These are phyloP conservation scores for Dasyprocta punctata DNA, from an alignment of 2,113 vertebrate genomes.

Conservation along the genomic window DNA sequence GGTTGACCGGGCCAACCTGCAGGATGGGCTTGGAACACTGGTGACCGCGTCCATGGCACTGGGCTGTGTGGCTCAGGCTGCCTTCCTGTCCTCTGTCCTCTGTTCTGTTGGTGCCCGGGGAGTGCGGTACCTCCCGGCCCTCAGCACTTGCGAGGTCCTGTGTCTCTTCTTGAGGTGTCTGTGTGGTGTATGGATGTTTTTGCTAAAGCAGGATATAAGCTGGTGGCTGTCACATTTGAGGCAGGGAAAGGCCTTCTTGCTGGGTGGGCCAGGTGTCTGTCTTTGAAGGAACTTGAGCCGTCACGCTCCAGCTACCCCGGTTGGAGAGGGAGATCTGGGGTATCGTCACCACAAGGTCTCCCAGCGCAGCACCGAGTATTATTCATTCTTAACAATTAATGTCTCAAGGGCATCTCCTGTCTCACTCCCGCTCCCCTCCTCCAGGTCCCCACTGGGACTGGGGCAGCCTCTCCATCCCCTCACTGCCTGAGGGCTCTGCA, in stretches of 20 bases:
- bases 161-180: not conserved
- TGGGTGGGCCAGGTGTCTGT: not conserved
- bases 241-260: not conserved
- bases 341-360: not conserved
- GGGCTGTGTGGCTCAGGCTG: not conserved
- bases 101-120: not conserved
- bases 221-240: too few species aligned
- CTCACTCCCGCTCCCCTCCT: not conserved
- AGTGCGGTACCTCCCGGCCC: not conserved
- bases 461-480: not conserved
- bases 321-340: not conserved
- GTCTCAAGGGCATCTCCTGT: not conserved
- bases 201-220: not conserved
- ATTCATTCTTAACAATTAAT: slow-evolving; percentile 42
- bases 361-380: not conserved
- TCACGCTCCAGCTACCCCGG: not conserved
- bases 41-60: not conserved
- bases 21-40: not conserved
- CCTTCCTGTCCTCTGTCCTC: not conserved
- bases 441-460: accelerated
- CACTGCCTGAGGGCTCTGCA: not conserved
- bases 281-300: not conserved
- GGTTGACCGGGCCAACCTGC: not conserved
- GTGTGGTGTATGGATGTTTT: not conserved
- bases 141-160: not conserved